phyloP scores from a whole-genome alignment of 1,140 invertebrate genomes.

The Sarcophaga peregrina region DNA sequence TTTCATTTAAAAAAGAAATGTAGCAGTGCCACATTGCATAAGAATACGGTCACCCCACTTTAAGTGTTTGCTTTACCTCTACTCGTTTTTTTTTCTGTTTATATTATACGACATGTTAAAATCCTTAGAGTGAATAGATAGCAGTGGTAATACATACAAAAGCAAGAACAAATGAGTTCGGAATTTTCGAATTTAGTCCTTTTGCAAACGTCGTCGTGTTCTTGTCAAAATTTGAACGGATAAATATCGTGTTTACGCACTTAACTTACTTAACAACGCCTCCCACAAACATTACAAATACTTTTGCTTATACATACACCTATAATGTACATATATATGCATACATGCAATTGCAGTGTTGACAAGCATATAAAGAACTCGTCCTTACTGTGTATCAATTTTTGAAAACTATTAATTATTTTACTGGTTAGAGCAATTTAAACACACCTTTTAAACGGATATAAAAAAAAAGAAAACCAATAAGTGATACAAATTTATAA shows the following conservation, averaged over 20 bases:
- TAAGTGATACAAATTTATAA: no score
- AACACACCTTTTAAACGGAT: no score
- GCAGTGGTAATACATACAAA: constrained; percentile 23
- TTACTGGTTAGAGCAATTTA: no score
- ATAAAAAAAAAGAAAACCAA: no score
- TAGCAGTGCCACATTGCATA: no score
- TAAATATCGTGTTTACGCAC: constrained; percentile 17
- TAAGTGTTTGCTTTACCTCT: constrained; percentile 2
- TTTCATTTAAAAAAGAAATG: no score
- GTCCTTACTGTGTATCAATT: no score
- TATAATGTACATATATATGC: not conserved
- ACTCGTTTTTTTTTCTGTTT: not conserved
- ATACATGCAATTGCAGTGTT: not conserved
- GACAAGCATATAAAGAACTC: not conserved
- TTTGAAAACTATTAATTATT: no score
- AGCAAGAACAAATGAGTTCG: constrained; percentile 36
- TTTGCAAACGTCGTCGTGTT: constrained; percentile 48
- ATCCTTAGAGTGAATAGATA: constrained; percentile 39
- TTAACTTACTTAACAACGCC: not conserved
- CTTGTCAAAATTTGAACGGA: constrained; percentile 46
- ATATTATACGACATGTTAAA: constrained; percentile 5
- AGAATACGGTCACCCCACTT: not conserved
- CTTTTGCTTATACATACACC: not conserved
- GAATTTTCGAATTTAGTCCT: constrained; percentile 47
- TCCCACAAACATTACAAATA: constrained; percentile 1